Evolutionary conservation across 35 echinoderm and acorn worm genomes (phyloP).

Genomic region (Holothuria glaberrima): DNA sequence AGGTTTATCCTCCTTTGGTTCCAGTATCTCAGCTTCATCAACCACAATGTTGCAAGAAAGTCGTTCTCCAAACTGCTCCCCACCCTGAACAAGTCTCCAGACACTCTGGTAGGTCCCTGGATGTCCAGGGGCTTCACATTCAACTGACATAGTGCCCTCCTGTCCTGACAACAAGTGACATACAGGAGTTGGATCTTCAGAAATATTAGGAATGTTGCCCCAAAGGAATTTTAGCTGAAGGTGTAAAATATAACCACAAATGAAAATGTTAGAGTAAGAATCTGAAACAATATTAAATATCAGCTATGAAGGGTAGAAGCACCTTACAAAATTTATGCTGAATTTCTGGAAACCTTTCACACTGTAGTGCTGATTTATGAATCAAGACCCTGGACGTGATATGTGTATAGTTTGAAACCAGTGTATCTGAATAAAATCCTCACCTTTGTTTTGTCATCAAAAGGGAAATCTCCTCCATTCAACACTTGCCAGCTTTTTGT

Average conservation of each 20-base stretch:
- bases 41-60: slow-evolving; percentile 87
- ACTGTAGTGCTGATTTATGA: too few relatives aligned
- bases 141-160: slow-evolving; percentile 81
- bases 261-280: too few relatives aligned
- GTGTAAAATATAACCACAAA: background rate
- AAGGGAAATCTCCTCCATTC: slow-evolving; percentile 72
- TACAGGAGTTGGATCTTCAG: slow-evolving; percentile 59
- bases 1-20: slow-evolving; percentile 46
- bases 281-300: too few relatives aligned
- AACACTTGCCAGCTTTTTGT: slow-evolving; percentile 84
- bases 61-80: slow-evolving; percentile 90
- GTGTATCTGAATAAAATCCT: background rate
- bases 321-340: too few relatives aligned
- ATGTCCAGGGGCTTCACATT: slow-evolving; percentile 76
- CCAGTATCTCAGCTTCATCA: slow-evolving; percentile 65
- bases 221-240: slow-evolving; percentile 89
- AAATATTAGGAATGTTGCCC: slow-evolving; percentile 79
- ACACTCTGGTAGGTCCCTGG: slow-evolving; percentile 92
- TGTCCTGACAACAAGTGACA: slow-evolving; percentile 59
- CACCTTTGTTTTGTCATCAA: slow-evolving; percentile 85
- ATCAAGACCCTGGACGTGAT: too few relatives aligned
- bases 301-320: too few relatives aligned
- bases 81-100: slow-evolving; percentile 83
- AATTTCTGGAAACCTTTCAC: too few relatives aligned
- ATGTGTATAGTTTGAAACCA: too few relatives aligned